Evolutionary conservation across 2,113 vertebrate genomes (phyloP).

Genomic region (Carettochelys insculpta): DNA sequence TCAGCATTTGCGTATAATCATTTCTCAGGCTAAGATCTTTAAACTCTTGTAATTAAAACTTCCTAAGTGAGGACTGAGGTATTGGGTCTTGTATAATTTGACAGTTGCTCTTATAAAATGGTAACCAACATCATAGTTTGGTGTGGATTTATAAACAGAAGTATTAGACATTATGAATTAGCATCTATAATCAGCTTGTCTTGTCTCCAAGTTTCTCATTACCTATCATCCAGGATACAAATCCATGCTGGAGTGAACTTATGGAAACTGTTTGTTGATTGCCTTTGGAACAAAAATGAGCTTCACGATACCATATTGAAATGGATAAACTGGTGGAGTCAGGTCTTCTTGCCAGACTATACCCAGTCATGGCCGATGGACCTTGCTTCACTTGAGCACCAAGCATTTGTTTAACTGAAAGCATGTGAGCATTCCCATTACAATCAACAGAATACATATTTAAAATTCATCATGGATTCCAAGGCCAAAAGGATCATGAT

Average conservation of each 20-base stretch:
- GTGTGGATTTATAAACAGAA: not conserved
- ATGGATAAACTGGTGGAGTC: not conserved
- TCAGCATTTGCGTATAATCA: not conserved
- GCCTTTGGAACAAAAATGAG: not conserved
- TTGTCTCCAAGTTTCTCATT: not conserved
- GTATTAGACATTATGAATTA: not conserved
- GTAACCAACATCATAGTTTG: not conserved
- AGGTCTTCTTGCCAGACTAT: not conserved
- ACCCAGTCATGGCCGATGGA: not conserved
- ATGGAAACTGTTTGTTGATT: not conserved
- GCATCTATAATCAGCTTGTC: not conserved
- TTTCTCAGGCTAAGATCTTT: not conserved
- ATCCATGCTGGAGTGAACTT: not conserved
- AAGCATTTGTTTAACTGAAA: not conserved
- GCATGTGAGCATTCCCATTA: not conserved
- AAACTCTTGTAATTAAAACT: not conserved
- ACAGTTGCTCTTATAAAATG: not conserved
- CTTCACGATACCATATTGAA: not conserved
- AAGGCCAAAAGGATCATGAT: too few species aligned
- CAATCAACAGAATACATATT: not conserved
- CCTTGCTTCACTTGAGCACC: not conserved
- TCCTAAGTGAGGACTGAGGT: not conserved
- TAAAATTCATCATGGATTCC: too few species aligned
- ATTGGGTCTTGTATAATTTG: not conserved
- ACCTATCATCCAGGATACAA: not conserved